Percentiles rank a stretch among this genome's conserved stretches.
Evolutionary conservation across 2,888 invertebrate species (phyloP).

Genomic region (Sesamia inferens): DNA sequence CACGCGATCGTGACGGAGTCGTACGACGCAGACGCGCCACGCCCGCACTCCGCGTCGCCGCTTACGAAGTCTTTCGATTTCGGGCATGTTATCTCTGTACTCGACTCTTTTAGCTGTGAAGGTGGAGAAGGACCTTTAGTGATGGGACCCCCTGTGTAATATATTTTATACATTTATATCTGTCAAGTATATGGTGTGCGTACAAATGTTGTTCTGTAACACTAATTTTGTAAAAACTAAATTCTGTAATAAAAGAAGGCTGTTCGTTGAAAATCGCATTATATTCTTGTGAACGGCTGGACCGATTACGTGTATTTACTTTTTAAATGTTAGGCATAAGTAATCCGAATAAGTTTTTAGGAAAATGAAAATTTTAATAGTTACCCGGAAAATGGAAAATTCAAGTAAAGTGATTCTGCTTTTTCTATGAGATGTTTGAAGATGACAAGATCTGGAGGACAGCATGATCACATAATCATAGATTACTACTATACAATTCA

Average conservation of each 20-base stretch:
- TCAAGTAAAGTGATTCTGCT: neutral
- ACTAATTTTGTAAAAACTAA: no score
- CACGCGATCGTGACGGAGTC: constrained; percentile 71
- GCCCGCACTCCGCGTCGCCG: constrained; percentile 60
- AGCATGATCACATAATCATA: neutral
- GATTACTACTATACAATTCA: neutral
- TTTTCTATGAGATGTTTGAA: neutral
- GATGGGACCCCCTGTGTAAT: no score
- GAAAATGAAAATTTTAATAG: neutral
- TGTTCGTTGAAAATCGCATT: neutral
- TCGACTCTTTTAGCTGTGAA: constrained; percentile 68
- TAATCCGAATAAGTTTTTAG: neutral
- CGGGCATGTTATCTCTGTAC: constrained; percentile 55
- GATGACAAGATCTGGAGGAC: neutral
- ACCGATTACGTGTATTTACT: neutral
- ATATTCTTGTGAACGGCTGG: neutral
- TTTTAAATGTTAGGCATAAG: neutral
- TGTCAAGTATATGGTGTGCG: no score
- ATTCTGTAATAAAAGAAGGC: neutral
- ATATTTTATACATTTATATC: neutral
- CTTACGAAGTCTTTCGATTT: constrained; percentile 62
- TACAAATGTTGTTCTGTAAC: neutral
- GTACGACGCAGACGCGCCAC: constrained; percentile 57
- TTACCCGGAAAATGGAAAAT: neutral
- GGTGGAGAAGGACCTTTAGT: neutral